phyloP scores from a whole-genome alignment of 2,797 vertebrate genomes.

The Acridotheres tristis region DNA sequence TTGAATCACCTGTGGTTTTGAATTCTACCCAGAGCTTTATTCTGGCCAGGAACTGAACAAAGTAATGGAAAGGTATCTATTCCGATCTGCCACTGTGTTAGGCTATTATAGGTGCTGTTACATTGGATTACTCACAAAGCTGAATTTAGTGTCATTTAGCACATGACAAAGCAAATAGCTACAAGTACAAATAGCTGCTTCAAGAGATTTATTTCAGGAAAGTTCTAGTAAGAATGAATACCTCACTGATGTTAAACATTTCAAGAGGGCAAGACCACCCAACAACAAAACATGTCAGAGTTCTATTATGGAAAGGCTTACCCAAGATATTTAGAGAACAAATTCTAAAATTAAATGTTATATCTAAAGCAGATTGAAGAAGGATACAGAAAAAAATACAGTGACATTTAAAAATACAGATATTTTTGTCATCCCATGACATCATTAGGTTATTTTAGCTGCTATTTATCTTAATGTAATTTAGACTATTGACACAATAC shows the following conservation, averaged over 20 bases:
- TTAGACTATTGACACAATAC: neutral
- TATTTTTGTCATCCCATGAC: neutral
- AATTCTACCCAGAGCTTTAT: neutral
- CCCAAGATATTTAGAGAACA: neutral
- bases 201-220: neutral
- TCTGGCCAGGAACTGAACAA: neutral
- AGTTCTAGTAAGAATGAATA: neutral
- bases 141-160: neutral
- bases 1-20: neutral
- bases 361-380: neutral
- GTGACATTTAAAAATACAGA: neutral
- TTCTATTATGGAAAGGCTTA: neutral
- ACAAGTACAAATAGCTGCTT: neutral
- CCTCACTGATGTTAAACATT: neutral
- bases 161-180: neutral
- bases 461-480: neutral
- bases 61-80: neutral
- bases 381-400: neutral
- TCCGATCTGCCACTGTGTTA: neutral
- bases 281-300: neutral
- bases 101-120: neutral
- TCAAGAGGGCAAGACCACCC: neutral
- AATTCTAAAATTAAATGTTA: neutral
- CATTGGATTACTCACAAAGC: neutral
- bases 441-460: neutral